Evolutionary conservation across 2,888 invertebrate species (phyloP).

Genomic region (Drosophila paucipuncta): DNA sequence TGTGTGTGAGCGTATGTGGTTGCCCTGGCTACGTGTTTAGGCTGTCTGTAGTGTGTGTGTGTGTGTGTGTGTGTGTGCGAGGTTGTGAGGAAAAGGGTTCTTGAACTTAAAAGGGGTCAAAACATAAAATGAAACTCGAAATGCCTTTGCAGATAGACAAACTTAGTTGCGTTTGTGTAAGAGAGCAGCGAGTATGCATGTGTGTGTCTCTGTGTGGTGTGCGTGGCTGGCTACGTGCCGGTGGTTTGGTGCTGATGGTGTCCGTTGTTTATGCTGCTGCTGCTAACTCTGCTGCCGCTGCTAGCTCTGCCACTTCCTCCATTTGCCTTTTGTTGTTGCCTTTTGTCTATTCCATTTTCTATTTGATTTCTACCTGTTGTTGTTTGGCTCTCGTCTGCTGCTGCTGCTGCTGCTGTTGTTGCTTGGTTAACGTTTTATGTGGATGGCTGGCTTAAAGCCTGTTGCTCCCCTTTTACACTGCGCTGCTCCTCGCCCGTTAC

Average conservation of each 20-base stretch:
- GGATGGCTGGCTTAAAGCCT: conserved; percentile 66
- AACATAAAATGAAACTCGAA: conserved; percentile 82
- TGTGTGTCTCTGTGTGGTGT: conserved; percentile 18
- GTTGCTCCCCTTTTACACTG: conserved; percentile 70
- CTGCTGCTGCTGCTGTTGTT: conserved; percentile 26
- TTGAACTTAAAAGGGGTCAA: conserved; percentile 85
- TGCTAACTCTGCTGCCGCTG: conserved; percentile 49
- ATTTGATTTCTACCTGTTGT: conserved; percentile 80
- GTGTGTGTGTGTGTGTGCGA: conserved; percentile 31
- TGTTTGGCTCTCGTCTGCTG: conserved; percentile 56
- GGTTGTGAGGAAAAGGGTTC: conserved; percentile 83
- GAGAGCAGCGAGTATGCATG: conserved; percentile 30
- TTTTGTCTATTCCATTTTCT: conserved; percentile 78
- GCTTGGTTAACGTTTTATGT: conserved; percentile 51
- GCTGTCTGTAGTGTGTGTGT: conserved; percentile 7
- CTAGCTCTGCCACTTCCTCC: conserved; percentile 68
- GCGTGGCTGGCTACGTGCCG: conserved; percentile 57
- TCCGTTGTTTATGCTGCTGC: conserved; percentile 63
- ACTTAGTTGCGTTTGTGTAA: conserved; percentile 59
- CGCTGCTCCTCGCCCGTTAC: conserved; percentile 53
- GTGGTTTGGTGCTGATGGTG: conserved; percentile 70
- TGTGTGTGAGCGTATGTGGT: conserved; percentile 57
- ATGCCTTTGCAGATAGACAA: conserved; percentile 80
- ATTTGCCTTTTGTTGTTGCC: conserved; percentile 68
- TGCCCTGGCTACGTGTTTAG: conserved; percentile 33